Percentiles rank a stretch among this genome's conserved stretches.
Evolutionary conservation across 2,113 vertebrate species (phyloP).

Genomic region (Anguilla rostrata): DNA sequence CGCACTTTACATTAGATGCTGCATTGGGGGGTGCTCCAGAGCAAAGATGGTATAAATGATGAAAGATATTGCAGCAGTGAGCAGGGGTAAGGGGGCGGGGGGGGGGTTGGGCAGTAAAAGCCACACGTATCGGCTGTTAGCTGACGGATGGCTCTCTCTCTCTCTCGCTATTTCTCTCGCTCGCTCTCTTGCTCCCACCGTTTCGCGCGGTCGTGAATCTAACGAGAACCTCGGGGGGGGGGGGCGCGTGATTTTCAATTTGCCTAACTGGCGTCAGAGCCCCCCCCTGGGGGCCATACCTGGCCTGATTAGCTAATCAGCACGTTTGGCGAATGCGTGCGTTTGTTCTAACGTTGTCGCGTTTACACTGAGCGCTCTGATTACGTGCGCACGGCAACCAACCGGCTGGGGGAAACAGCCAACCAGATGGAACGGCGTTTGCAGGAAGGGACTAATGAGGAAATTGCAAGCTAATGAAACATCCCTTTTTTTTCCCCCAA

Average conservation of each 20-base stretch:
- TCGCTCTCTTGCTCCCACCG: background rate
- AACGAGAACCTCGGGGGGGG: background rate
- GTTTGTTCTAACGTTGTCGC: background rate
- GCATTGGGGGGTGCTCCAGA: background rate
- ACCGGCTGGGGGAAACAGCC: background rate
- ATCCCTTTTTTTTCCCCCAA: background rate
- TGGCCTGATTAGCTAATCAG: conserved; percentile 18
- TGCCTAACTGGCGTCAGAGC: conserved; percentile 8
- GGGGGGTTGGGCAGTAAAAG: background rate
- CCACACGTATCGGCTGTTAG: background rate
- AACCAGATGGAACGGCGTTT: conserved; percentile 9
- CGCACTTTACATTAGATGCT: background rate
- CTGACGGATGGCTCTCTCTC: background rate
- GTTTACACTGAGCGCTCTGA: background rate
- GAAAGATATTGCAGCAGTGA: background rate
- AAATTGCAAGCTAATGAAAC: conserved; percentile 21
- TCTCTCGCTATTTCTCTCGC: background rate
- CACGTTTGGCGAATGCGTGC: background rate
- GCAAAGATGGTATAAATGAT: conserved; percentile 9
- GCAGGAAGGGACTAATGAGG: background rate
- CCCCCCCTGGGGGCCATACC: background rate
- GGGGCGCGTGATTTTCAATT: background rate
- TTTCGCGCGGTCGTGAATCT: conserved; percentile 4
- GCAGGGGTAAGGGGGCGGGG: background rate
- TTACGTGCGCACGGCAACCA: background rate